These are phyloP conservation scores for Vicugna pacos DNA, from an alignment of 2,113 vertebrate genomes.

Conservation along the genomic window DNA sequence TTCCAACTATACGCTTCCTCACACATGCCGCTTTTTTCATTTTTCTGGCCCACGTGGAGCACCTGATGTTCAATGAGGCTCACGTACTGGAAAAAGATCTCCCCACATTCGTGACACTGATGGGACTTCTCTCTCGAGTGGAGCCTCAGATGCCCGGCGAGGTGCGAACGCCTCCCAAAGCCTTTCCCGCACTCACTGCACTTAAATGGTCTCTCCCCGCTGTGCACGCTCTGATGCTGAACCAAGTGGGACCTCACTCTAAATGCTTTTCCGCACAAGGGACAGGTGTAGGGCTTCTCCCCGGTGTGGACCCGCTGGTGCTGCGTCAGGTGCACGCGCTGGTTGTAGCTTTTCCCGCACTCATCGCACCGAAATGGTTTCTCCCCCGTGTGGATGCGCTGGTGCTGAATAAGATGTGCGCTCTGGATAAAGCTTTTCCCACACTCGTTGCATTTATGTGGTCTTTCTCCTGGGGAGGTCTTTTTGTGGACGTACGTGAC, in stretches of 20 bases:
- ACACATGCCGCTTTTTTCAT: constrained; percentile 50
- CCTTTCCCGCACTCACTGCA: constrained; percentile 80
- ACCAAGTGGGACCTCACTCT: constrained; percentile 83
- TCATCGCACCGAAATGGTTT: constrained; percentile 79
- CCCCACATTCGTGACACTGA: constrained; percentile 73
- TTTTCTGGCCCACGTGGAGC: constrained; percentile 73
- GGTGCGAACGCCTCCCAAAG: constrained; percentile 79
- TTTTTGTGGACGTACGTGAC: constrained; percentile 68
- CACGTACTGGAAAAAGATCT: constrained; percentile 79
- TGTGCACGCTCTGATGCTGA: constrained; percentile 84
- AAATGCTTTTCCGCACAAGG: constrained; percentile 83
- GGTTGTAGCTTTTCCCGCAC: constrained; percentile 84
- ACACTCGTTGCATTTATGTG: constrained; percentile 80
- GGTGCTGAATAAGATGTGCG: constrained; percentile 82
- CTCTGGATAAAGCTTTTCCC: constrained; percentile 84
- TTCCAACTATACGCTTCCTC: constrained; percentile 78
- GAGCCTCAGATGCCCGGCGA: constrained; percentile 80
- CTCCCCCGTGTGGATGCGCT: constrained; percentile 82
- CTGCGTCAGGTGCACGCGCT: constrained; percentile 81
- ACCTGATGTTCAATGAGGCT: constrained; percentile 81
- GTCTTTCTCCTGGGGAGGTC: constrained; percentile 81
- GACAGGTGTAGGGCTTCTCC: constrained; percentile 83
- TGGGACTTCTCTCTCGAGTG: constrained; percentile 73
- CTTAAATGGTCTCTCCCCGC: constrained; percentile 81
- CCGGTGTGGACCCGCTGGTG: constrained; percentile 84